Evolutionary conservation across 2,797 vertebrate genomes (phyloP), one percentile per base, ranked within the genome.

Genomic region (Falco rusticolus): DNA sequence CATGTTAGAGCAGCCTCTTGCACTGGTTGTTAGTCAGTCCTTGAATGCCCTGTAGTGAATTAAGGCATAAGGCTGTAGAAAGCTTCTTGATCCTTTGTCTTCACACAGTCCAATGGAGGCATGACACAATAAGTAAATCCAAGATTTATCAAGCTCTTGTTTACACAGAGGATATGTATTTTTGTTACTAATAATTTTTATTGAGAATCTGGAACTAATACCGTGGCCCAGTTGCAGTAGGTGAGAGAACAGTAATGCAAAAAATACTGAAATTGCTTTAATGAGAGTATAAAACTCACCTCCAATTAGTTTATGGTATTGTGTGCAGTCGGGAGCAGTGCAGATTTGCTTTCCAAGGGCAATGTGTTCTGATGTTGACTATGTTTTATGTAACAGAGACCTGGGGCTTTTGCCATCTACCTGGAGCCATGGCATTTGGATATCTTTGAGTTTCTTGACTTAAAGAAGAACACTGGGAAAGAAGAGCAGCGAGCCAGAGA

Each of bases 391-490:
- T 86, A 4, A 45, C 97, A 99, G 98, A 98, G 99, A 53, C 99
- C 99, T 0, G 99, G 99, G 7, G 99, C 99, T 28, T 99, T 99
- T 91, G 99, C 99, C 96, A 99, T 99, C 97, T 99, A 99, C 97
- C 92, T 99, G 95, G 99, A 99, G 96, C 99, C 99, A 0, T 99
- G 99, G 99, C 99, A 99, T 87, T 98, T 98, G 64, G 99, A 99
- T 53, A 97, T 99, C 79, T 99, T 99, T 85, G 99, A 99, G 94
- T 99, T 99, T 88, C 98, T 99, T 66, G 99, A 99, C 97, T 97
- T 99, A 87, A 99, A 99, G 98, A 99, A 99, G 97, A 99, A 99
- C 97, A 99, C 99, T 0, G 99, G 99, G 29, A 99, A 99, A 72
- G 99, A 99, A 81, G 99, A 99, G 83, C 99, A 99, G 96, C 97